Evolutionary conservation across 2,797 vertebrate species (phyloP).

Genomic region (Pelobates cultripes): DNA sequence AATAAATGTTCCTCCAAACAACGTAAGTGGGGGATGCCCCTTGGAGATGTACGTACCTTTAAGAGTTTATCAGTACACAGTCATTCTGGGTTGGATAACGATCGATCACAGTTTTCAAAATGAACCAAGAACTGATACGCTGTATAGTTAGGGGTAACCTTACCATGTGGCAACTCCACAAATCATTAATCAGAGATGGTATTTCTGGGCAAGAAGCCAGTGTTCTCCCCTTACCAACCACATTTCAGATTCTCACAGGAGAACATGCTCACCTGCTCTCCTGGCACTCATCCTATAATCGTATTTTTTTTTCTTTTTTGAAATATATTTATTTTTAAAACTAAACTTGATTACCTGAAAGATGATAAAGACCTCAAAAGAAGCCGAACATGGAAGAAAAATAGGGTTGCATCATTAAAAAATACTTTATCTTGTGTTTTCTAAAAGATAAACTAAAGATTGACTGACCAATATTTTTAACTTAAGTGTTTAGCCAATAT

Average conservation of each 20-base stretch:
- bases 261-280: constrained; percentile 49
- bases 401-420: no score
- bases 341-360: constrained; percentile 48
- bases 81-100: constrained; percentile 41
- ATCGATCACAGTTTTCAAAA: constrained; percentile 52
- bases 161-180: constrained; percentile 54
- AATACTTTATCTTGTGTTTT: no score
- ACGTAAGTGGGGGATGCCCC: constrained; percentile 33
- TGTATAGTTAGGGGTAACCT: constrained; percentile 52
- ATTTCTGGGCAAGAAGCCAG: constrained; percentile 46
- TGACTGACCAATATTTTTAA: no score
- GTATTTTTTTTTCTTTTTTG: constrained; percentile 31
- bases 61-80: constrained; percentile 47
- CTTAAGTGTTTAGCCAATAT: no score
- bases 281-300: constrained; percentile 42
- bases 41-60: constrained; percentile 26
- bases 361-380: constrained; percentile 41
- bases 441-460: no score
- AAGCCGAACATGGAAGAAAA: neutral
- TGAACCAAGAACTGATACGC: constrained; percentile 46
- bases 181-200: constrained; percentile 55
- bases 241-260: constrained; percentile 50
- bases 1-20: constrained; percentile 39
- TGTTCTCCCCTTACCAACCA: constrained; percentile 44
- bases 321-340: neutral